Conservation (phyloP, 2,797 vertebrate species). For the Epinephelus coioides region DNA sequence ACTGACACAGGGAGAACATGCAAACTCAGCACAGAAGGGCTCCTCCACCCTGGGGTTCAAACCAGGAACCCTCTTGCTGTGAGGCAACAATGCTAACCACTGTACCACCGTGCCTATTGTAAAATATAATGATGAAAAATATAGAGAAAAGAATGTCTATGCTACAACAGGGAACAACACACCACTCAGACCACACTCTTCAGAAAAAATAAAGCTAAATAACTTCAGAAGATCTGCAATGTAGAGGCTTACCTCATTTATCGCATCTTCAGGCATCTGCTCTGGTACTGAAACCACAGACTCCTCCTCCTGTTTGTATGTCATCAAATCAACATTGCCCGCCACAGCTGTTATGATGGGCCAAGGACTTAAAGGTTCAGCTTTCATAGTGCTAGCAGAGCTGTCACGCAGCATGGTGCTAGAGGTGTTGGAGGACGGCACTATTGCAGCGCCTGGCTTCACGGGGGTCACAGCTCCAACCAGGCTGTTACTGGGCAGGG, state of each 20-base stretch:
- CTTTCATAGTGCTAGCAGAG: background rate
- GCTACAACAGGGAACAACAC: too few species aligned
- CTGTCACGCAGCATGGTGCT: background rate
- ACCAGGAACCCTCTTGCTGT: too few species aligned
- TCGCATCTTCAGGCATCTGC: conserved; percentile 39
- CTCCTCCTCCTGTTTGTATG: conserved; percentile 53
- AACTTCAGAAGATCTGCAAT: conserved; percentile 2
- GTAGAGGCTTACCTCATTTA: conserved; percentile 53
- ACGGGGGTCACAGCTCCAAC: conserved; percentile 82
- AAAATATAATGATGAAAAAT: too few species aligned
- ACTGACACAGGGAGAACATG: too few species aligned
- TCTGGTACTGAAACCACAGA: conserved; percentile 50
- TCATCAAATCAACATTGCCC: conserved; percentile 15
- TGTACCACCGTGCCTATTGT: too few species aligned
- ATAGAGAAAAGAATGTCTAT: too few species aligned
- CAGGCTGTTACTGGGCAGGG: conserved; percentile 69
- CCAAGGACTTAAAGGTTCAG: background rate
- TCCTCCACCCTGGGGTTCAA: too few species aligned
- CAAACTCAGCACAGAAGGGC: too few species aligned
- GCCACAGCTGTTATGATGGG: conserved; percentile 45
- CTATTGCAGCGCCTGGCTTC: conserved; percentile 19
- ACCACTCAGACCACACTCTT: too few species aligned
- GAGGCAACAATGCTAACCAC: too few species aligned
- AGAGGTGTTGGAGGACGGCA: background rate
- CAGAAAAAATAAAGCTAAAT: background rate